Evolutionary conservation across 2,797 vertebrate species (phyloP).

Genomic region (Gallirallus australis): DNA sequence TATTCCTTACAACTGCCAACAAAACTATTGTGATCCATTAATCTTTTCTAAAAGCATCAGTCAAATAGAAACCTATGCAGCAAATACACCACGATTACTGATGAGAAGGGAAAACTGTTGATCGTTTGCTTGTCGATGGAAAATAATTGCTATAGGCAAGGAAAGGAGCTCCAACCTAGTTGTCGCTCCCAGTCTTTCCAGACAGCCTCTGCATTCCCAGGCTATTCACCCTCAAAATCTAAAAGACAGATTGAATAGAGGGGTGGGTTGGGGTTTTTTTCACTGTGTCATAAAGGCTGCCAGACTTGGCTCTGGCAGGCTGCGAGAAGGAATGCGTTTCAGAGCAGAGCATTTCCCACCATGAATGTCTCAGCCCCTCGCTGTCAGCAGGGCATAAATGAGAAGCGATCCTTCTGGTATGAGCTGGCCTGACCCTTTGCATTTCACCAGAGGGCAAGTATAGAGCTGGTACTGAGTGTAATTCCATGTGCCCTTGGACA

Average conservation of each 20-base stretch:
- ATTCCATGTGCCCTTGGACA: neutral
- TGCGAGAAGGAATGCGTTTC: neutral
- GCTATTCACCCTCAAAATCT: neutral
- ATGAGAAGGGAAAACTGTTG: neutral
- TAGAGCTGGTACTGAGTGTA: neutral
- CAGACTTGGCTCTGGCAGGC: conserved; percentile 14
- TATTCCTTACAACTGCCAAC: conserved; percentile 6
- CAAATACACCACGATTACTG: neutral
- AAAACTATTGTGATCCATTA: conserved; percentile 17
- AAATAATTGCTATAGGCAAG: neutral
- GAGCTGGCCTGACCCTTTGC: neutral
- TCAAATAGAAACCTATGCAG: neutral
- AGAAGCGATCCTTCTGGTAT: neutral
- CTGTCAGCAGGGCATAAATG: neutral
- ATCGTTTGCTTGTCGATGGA: neutral
- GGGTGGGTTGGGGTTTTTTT: neutral
- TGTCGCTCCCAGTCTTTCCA: neutral
- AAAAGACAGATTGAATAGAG: neutral
- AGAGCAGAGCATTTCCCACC: neutral
- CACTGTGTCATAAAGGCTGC: neutral
- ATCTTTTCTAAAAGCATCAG: neutral
- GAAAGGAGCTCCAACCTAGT: neutral
- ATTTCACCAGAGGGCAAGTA: neutral
- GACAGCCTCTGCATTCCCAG: neutral
- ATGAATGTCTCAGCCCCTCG: neutral